These are phyloP conservation scores for Chrysocyon brachyurus DNA, from an alignment of 2,797 vertebrate genomes.

Conservation along the genomic window DNA sequence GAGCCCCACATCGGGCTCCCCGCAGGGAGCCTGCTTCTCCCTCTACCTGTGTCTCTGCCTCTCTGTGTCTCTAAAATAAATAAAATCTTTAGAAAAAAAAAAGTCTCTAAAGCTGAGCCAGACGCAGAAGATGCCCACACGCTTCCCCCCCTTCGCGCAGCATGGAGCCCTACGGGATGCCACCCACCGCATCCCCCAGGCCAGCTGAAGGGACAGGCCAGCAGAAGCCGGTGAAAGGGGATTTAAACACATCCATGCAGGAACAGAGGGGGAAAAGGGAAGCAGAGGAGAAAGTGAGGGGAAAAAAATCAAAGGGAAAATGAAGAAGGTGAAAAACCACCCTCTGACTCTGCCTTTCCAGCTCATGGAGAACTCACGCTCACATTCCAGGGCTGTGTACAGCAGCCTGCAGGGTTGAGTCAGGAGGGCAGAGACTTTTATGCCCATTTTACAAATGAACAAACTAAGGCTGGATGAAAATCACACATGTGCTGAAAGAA, in stretches of 20 bases:
- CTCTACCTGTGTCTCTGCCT: too few relatives aligned
- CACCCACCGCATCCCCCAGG: not conserved
- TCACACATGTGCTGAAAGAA: not conserved
- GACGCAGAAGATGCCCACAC: not conserved
- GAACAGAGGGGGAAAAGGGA: not conserved
- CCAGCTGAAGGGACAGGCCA: not conserved
- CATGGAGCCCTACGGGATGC: accelerated
- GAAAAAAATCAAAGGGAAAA: slow-evolving; percentile 54
- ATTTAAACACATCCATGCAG: not conserved
- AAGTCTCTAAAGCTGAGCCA: not conserved
- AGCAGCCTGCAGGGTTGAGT: not conserved
- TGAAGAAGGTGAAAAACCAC: not conserved
- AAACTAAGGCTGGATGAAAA: not conserved
- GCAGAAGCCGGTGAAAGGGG: not conserved
- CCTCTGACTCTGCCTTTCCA: not conserved
- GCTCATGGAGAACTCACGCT: not conserved
- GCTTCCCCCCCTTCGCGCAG: accelerated
- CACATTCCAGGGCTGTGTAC: accelerated
- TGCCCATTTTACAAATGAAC: not conserved
- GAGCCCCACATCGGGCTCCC: too few relatives aligned
- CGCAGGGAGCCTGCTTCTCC: too few relatives aligned
- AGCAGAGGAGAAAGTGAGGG: slow-evolving; percentile 31
- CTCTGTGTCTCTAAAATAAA: too few relatives aligned
- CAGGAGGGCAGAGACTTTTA: not conserved
- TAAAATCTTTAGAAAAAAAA: too few relatives aligned